Evolutionary conservation across 2,888 invertebrate genomes (phyloP).

Genomic region (Hetaerina titia): DNA sequence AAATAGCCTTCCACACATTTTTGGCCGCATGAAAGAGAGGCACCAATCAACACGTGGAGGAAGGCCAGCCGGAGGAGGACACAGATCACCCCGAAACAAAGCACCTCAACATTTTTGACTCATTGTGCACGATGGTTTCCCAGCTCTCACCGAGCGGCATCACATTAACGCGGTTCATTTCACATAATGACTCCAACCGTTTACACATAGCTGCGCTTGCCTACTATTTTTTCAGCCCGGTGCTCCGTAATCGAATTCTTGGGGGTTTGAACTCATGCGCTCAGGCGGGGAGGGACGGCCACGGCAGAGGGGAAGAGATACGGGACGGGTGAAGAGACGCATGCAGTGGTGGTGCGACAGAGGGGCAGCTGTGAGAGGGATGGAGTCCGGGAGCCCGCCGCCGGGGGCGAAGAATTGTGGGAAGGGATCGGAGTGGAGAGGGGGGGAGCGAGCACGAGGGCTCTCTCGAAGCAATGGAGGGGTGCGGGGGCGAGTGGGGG

Average conservation of each 20-base stretch:
- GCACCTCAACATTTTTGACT: constrained; percentile 2
- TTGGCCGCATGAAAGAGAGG: not conserved
- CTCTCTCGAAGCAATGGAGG: not conserved
- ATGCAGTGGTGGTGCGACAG: not conserved
- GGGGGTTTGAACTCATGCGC: not conserved
- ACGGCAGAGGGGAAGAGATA: not conserved
- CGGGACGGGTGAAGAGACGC: not conserved
- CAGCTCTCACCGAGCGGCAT: not conserved
- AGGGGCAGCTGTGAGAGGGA: constrained; percentile 4
- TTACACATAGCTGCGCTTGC: not conserved
- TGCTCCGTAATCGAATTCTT: constrained; percentile 5
- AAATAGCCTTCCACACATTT: not conserved
- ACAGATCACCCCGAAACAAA: not conserved
- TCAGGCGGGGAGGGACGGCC: not conserved
- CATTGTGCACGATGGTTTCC: not conserved
- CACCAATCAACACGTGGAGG: not conserved
- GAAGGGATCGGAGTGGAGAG: not conserved
- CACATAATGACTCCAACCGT: constrained; percentile 7
- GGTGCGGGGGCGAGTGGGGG: constrained; percentile 36
- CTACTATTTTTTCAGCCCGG: not conserved
- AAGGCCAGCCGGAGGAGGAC: not conserved
- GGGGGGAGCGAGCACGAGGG: not conserved
- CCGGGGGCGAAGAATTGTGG: not conserved
- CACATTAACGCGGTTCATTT: not conserved
- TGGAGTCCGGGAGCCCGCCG: not conserved